Conservation (phyloP, 2,888 invertebrate species). For the Panorpa germanica region DNA sequence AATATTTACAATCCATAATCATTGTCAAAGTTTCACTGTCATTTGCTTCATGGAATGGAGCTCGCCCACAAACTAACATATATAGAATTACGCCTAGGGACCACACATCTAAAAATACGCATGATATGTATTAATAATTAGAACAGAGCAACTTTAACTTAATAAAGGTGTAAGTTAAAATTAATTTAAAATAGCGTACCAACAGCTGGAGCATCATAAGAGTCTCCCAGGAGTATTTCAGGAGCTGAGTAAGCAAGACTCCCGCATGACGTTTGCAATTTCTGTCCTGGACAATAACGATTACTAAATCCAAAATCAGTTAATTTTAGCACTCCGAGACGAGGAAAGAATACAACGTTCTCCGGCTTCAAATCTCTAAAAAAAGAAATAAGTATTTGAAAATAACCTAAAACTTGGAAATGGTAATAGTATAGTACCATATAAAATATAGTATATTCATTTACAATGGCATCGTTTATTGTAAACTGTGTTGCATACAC, state of each 20-base stretch:
- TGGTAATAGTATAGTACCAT: too few species aligned
- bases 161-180: too few species aligned
- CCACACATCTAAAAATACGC: constrained; percentile 67
- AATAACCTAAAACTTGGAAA: too few species aligned
- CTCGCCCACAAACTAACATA: constrained; percentile 94
- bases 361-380: constrained; percentile 91
- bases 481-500: too few species aligned
- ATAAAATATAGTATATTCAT: too few species aligned
- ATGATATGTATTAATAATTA: too few species aligned
- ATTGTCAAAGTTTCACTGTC: constrained; percentile 98
- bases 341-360: constrained; percentile 98
- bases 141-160: too few species aligned
- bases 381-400: too few species aligned
- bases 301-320: constrained; percentile 98
- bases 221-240: constrained; percentile 94
- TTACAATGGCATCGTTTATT: too few species aligned
- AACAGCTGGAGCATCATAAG: constrained; percentile 97
- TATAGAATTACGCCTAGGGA: constrained; percentile 95
- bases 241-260: constrained; percentile 98
- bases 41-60: constrained; percentile 98
- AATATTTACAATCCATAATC: constrained; percentile 99
- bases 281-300: constrained; percentile 88
- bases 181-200: constrained; percentile 51
- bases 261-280: constrained; percentile 94
- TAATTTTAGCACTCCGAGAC: constrained; percentile 88